Base-by-base conservation (phyloP, 2,113 vertebrate species). In the Cinclus cinclus region DNA sequence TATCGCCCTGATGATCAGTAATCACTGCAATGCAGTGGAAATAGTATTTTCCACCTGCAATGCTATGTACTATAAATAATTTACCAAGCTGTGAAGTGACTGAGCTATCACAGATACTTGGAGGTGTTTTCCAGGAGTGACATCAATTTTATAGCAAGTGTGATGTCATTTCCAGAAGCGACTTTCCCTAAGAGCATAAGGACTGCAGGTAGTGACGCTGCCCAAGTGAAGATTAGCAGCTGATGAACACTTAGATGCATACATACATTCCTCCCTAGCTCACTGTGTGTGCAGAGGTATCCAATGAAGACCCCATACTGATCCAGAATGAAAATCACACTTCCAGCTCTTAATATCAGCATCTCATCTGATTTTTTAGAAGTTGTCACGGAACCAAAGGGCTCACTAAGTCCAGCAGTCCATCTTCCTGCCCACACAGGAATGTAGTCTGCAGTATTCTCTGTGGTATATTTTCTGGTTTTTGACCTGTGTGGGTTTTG, bases 51-150 rank as follows among this genome's bases (percentile, higher is more conserved):
- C 19, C 24, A 37, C 21, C 39, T 83, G 79, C 33, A 86, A 24
- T 83, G 46, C 30, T 90, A 56, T n/a, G 49, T 74, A 28, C 67
- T 37, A 83, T 75, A 95, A 94, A 92, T 90, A 91, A 73, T 92
- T 81, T 88, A 83, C 33, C 39, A 30, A 50, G 7, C 33, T 89
- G 39, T 52, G 62, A 77, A 78, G 18, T n/a, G 49, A 58, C 39
- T 73, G 73, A 90, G 33, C n/a, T 64, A 94, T 55, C 56, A 73
- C 19, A 81, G 50, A 50, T 22, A 62, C 46, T 76, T 69, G 63
- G 31, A 73, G 35, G 23, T 83, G 23, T 93, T 96, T 94, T 92
- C 15, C 46, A 80, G 42, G 59, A 86, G 70, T 68, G 23, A 30
- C 14, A 69, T 90, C 64, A 49, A 16, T 87, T 67, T 80, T 92